These are phyloP conservation scores for Chymomyza amoena DNA, from an alignment of 2,888 invertebrate species.

Conservation along the genomic window DNA sequence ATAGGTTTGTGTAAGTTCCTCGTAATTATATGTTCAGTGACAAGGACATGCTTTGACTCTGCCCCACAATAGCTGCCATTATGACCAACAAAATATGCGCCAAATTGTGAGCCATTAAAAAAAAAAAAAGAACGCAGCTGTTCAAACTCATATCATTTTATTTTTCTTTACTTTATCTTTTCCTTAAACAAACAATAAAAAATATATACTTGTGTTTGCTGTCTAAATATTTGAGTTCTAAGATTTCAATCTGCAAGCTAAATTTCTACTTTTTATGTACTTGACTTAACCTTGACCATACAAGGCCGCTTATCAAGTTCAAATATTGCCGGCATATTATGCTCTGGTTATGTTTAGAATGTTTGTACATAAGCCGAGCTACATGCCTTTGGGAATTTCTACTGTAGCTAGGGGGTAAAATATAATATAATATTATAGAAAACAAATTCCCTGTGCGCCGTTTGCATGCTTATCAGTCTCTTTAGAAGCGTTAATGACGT, in stretches of 20 bases:
- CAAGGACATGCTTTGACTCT: background rate
- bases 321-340: background rate
- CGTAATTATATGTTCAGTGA: background rate
- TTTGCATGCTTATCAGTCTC: background rate
- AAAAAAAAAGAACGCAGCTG: background rate
- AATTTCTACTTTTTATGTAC: constrained; percentile 5
- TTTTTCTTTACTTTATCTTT: background rate
- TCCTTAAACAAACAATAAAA: background rate
- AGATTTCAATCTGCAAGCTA: constrained; percentile 23
- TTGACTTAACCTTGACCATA: constrained; percentile 1
- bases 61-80: background rate
- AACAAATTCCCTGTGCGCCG: background rate
- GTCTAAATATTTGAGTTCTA: constrained; percentile 38
- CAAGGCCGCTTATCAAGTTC: background rate
- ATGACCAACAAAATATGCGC: background rate
- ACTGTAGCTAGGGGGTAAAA: background rate
- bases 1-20: background rate
- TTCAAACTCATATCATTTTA: background rate
- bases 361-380: background rate
- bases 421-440: background rate
- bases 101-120: background rate
- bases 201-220: constrained; percentile 19
- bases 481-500: background rate
- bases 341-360: background rate
- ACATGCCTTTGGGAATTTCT: background rate